These are phyloP conservation scores for Hyposoter dolosus DNA, from an alignment of 2,888 invertebrate species.

Conservation along the genomic window DNA sequence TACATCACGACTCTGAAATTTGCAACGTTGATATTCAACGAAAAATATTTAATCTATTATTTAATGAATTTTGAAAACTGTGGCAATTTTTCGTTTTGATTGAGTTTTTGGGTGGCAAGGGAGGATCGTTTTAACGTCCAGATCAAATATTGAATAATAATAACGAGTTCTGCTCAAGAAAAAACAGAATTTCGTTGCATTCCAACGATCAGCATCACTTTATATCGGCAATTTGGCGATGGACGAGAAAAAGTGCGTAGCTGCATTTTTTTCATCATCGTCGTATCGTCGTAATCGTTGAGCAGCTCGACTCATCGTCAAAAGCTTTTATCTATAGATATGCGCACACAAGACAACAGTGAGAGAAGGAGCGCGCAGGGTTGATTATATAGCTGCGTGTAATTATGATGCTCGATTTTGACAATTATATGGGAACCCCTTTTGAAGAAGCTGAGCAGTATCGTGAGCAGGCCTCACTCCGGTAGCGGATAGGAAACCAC, in stretches of 20 bases:
- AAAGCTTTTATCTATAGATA: constrained; percentile 33
- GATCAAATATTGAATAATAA: too few species aligned
- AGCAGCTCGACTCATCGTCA: constrained; percentile 46
- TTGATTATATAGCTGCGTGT: constrained; percentile 66
- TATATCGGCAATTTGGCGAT: constrained; percentile 45
- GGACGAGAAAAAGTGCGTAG: constrained; percentile 10
- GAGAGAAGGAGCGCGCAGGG: constrained; percentile 50
- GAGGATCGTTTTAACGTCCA: too few species aligned
- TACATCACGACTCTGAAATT: too few species aligned
- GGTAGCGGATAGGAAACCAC: constrained; percentile 78
- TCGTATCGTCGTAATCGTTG: constrained; percentile 60
- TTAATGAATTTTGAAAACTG: too few species aligned
- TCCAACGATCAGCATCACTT: too few species aligned
- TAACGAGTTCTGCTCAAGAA: too few species aligned
- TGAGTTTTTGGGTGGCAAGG: too few species aligned
- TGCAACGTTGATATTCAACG: too few species aligned
- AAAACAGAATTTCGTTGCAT: too few species aligned
- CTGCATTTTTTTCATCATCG: constrained; percentile 31
- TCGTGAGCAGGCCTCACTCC: constrained; percentile 68
- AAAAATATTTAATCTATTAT: too few species aligned
- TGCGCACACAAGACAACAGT: background rate
- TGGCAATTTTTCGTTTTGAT: too few species aligned
- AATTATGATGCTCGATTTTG: constrained; percentile 80
- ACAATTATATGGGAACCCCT: constrained; percentile 78
- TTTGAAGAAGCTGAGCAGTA: constrained; percentile 53